Evolutionary conservation across 2,797 vertebrate genomes (phyloP).

Genomic region (Phyllotis vaccarum): DNA sequence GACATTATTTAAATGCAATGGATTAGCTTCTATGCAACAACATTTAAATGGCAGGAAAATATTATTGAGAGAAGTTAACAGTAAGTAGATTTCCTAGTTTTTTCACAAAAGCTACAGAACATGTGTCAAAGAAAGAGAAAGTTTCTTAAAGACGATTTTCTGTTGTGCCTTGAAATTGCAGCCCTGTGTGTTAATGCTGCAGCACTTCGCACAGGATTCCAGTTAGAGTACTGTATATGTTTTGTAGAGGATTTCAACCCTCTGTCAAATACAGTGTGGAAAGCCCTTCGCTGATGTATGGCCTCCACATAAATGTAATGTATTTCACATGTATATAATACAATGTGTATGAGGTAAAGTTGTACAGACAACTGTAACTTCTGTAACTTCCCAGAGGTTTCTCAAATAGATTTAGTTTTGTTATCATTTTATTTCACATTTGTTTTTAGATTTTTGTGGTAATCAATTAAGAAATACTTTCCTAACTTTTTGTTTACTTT

Average conservation of each 20-base stretch:
- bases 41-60: neutral
- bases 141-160: neutral
- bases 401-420: neutral
- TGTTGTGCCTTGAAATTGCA: neutral
- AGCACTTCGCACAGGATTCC: neutral
- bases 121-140: neutral
- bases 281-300: no score
- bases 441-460: neutral
- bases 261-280: no score
- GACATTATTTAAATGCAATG: neutral
- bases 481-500: neutral
- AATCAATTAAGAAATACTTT: neutral
- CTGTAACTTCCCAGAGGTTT: neutral
- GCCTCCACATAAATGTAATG: no score
- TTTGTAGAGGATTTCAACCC: no score
- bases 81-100: neutral
- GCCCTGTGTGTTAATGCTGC: neutral
- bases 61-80: neutral
- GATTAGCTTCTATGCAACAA: neutral
- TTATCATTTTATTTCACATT: neutral
- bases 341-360: neutral
- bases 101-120: neutral
- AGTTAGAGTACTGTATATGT: no score
- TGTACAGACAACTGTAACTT: neutral
- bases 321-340: neutral